Percentiles rank a stretch among this genome's conserved stretches.
These are phyloP conservation scores for Saccopteryx bilineata DNA, from an alignment of 2,113 vertebrate species.

Conservation along the genomic window DNA sequence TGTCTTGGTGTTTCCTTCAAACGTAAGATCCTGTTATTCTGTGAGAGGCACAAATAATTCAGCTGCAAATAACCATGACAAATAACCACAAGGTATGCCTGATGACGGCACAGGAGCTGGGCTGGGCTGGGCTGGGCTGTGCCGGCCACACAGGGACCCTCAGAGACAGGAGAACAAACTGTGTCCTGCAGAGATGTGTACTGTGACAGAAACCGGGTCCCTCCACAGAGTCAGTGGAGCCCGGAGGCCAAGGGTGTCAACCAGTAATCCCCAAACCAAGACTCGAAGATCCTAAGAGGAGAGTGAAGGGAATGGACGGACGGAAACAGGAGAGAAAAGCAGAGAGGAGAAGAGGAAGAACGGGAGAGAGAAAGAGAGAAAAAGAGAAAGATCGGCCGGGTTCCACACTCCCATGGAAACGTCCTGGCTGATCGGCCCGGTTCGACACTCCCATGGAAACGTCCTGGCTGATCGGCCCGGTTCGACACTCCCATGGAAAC, in stretches of 20 bases:
- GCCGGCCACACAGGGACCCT: accelerated
- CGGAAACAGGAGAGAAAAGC: background rate
- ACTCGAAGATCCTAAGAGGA: background rate
- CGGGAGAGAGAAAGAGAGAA: background rate
- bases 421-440: no score
- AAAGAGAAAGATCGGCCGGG: background rate
- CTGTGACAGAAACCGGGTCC: background rate
- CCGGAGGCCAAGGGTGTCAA: background rate
- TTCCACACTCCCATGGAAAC: no score
- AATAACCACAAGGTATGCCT: background rate
- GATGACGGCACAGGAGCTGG: background rate
- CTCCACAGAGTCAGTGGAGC: background rate
- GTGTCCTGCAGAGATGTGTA: background rate
- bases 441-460: background rate
- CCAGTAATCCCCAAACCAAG: accelerated
- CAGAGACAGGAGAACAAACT: background rate
- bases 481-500: background rate
- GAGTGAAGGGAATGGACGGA: background rate
- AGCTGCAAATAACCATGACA: background rate
- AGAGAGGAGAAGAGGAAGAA: background rate
- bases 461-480: no score
- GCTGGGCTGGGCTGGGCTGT: background rate
- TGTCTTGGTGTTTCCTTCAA: background rate
- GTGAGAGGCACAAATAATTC: background rate
- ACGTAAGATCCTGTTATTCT: background rate